A percentile compares a stretch with the other conserved stretches of the same genome.
Evolutionary conservation across 2,797 vertebrate genomes (phyloP).

Genomic region (Sebastes matsubarae): DNA sequence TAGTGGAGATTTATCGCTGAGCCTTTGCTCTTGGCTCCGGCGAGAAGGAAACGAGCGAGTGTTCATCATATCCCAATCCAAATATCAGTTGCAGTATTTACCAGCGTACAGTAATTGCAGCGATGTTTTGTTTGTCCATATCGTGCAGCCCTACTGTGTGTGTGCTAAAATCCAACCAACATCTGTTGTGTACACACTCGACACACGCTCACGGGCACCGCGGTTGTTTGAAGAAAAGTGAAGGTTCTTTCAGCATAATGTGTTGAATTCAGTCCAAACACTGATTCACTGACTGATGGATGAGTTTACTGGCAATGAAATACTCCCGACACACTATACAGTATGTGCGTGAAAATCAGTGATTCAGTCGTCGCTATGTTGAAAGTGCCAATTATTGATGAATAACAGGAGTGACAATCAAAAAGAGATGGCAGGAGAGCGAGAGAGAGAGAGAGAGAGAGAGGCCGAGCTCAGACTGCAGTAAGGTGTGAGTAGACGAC

Average conservation of each 20-base stretch:
- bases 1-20: conserved; percentile 16
- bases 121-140: conserved; percentile 6
- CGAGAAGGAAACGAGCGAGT: conserved; percentile 16
- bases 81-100: conserved; percentile 33
- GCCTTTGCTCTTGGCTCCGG: conserved; percentile 19
- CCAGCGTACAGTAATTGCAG: neutral
- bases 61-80: conserved; percentile 18
- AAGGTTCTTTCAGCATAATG: conserved; percentile 31
- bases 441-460: neutral
- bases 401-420: conserved; percentile 54
- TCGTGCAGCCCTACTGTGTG: neutral
- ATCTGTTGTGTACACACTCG: conserved; percentile 11
- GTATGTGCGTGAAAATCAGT: conserved; percentile 23
- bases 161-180: neutral
- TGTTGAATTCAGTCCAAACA: conserved; percentile 37
- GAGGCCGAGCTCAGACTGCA: conserved; percentile 34
- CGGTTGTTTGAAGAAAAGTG: conserved; percentile 34
- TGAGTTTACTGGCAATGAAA: conserved; percentile 35
- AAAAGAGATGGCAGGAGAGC: conserved; percentile 31
- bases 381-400: conserved; percentile 62
- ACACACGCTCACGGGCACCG: neutral
- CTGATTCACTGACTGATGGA: conserved; percentile 42
- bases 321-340: conserved; percentile 28
- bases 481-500: conserved; percentile 62
- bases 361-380: conserved; percentile 13